Evolutionary conservation across 2,888 invertebrate species (phyloP).

Genomic region (Cylindroiulus punctatus): DNA sequence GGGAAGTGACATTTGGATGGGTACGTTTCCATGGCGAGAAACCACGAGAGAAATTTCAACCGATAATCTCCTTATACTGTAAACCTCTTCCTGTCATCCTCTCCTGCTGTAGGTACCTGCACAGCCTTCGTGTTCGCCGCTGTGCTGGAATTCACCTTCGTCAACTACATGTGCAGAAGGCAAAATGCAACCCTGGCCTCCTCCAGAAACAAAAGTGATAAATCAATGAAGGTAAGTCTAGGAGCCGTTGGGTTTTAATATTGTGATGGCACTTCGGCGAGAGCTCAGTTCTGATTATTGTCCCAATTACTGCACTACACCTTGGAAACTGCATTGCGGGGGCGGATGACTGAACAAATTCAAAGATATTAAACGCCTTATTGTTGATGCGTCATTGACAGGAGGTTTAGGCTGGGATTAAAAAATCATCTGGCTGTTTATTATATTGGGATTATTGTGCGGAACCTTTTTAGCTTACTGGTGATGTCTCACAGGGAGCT

Average conservation of each 20-base stretch:
- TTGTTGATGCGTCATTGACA: too few species aligned
- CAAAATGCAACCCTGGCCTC: slow-evolving; percentile 7
- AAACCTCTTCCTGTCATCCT: neutral
- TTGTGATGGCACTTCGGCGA: neutral
- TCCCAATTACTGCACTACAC: neutral
- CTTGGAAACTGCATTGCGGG: neutral
- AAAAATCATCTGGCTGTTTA: too few species aligned
- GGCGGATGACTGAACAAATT: too few species aligned
- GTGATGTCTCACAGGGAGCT: too few species aligned
- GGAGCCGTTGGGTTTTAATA: neutral
- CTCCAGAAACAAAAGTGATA: neutral
- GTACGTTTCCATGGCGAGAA: slow-evolving; percentile 39
- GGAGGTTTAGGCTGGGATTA: too few species aligned
- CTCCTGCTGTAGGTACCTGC: slow-evolving; percentile 45
- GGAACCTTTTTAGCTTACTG: too few species aligned
- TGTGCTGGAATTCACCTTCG: slow-evolving; percentile 57
- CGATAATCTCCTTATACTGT: neutral
- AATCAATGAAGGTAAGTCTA: slow-evolving; percentile 6
- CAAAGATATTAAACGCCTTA: too few species aligned
- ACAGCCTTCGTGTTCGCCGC: slow-evolving; percentile 58
- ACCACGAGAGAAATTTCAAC: neutral
- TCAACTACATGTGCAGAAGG: slow-evolving; percentile 56
- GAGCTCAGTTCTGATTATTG: neutral
- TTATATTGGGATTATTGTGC: too few species aligned
- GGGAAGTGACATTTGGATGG: slow-evolving; percentile 58